Evolutionary conservation across 2,113 vertebrate genomes (phyloP).

Genomic region (Puffinus mauretanicus): DNA sequence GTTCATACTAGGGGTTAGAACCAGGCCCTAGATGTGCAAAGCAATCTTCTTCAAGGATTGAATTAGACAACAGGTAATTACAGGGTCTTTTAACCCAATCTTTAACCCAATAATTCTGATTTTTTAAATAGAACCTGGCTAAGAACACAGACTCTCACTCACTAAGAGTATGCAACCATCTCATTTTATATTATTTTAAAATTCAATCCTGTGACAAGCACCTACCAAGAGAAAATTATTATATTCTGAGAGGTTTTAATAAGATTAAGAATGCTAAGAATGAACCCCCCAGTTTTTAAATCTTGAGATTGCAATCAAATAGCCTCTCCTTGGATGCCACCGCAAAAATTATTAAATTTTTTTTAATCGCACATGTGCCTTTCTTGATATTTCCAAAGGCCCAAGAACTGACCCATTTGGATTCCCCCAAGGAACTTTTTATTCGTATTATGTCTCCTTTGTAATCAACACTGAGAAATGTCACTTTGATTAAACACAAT

Average conservation of each 20-base stretch:
- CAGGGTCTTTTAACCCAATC: background rate
- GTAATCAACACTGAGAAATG: conserved; percentile 79
- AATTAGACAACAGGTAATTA: background rate
- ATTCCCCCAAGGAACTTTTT: conserved; percentile 68
- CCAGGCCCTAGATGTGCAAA: background rate
- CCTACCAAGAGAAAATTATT: background rate
- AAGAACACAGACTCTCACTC: background rate
- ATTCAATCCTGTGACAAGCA: background rate
- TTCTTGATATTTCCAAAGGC: conserved; percentile 11
- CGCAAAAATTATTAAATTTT: conserved; percentile 13
- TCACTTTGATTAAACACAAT: conserved; percentile 82
- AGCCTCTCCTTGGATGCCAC: background rate
- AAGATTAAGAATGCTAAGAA: background rate
- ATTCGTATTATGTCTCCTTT: conserved; percentile 71
- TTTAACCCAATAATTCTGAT: background rate
- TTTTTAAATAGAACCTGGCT: background rate
- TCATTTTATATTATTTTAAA: background rate
- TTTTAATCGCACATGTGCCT: background rate
- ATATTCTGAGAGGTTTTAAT: background rate
- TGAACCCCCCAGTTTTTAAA: background rate
- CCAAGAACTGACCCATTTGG: conserved; percentile 20
- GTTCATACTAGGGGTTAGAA: background rate
- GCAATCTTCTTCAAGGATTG: background rate
- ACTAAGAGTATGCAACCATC: background rate
- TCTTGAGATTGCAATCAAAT: background rate